Evolutionary conservation across 1,140 invertebrate species (phyloP).

Genomic region (Pantala flavescens): DNA sequence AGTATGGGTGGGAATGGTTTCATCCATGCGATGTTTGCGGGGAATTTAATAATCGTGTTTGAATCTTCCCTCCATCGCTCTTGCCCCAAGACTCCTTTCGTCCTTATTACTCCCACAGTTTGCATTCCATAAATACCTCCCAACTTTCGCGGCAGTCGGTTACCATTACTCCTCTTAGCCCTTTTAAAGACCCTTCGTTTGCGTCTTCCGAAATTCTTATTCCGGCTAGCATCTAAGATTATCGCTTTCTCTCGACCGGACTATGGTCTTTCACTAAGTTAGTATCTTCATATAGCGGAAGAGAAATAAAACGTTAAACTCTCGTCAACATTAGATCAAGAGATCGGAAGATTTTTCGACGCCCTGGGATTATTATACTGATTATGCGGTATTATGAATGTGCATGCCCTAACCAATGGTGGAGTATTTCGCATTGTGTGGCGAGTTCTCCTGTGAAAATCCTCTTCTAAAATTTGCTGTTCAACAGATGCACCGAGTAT

Average conservation of each 20-base stretch:
- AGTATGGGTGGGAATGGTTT: background rate
- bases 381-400: no score
- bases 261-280: no score
- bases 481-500: no score
- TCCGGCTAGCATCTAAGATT: background rate
- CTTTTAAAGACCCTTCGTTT: background rate
- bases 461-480: no score
- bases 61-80: background rate
- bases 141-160: background rate
- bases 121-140: slow-evolving; percentile 1
- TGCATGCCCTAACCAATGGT: no score
- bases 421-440: no score
- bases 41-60: slow-evolving; percentile 8
- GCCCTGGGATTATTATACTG: no score
- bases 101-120: background rate
- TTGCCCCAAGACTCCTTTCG: background rate
- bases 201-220: background rate
- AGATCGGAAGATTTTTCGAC: no score
- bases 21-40: background rate
- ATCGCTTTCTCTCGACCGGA: background rate
- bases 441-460: no score
- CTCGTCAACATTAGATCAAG: no score
- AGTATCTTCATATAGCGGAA: no score
- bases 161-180: background rate
- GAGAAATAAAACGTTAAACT: no score